Conservation (phyloP, 35 echinoderm and acorn worm species). For the Lytechinus pictus region DNA sequence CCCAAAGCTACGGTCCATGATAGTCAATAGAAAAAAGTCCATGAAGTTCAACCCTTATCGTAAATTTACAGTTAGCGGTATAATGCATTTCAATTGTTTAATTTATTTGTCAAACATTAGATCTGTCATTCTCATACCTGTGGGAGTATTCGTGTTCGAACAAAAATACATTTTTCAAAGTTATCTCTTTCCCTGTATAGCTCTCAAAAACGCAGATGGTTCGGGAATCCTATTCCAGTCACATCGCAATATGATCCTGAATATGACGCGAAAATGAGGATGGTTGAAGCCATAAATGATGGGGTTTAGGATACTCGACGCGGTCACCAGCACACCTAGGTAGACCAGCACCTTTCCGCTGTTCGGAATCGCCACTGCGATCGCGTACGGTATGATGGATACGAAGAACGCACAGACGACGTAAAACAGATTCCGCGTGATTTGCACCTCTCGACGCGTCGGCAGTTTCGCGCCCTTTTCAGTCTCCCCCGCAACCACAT, state of each 20-base stretch:
- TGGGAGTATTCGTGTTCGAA: neutral
- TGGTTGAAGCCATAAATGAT: constrained; percentile 61
- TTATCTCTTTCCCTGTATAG: neutral
- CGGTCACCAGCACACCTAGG: neutral
- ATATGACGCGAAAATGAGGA: constrained; percentile 57
- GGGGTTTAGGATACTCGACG: constrained; percentile 45
- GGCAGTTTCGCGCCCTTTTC: neutral
- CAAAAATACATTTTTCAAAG: neutral
- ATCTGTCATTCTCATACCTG: neutral
- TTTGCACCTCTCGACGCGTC: constrained; percentile 32
- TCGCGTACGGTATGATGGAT: constrained; percentile 59
- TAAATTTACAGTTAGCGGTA: neutral
- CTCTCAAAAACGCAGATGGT: constrained; percentile 38
- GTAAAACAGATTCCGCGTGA: constrained; percentile 64
- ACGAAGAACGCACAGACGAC: constrained; percentile 67
- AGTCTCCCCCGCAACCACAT: neutral
- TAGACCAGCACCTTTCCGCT: constrained; percentile 48
- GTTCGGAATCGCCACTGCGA: constrained; percentile 62
- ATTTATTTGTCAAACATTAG: neutral
- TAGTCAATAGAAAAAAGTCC: neutral
- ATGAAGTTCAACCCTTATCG: neutral
- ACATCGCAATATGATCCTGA: constrained; percentile 42
- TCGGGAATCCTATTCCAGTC: constrained; percentile 48
- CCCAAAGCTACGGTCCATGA: too few species aligned
- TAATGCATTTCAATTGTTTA: neutral